Conservation (phyloP, 2,113 vertebrate genomes). For the Ellobius talpinus region DNA sequence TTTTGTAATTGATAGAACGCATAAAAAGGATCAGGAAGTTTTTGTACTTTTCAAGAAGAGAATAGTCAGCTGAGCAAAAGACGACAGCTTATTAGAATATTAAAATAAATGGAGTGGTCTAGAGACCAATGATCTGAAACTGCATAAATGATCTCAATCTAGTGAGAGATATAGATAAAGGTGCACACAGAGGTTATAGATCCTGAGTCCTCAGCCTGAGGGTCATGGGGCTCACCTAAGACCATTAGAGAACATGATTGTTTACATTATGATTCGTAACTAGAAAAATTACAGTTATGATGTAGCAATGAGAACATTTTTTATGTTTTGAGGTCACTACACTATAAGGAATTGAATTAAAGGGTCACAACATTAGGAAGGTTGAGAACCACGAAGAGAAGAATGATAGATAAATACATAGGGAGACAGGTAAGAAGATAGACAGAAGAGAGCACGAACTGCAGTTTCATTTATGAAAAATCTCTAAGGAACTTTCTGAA, state of each 20-base stretch:
- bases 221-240: background rate
- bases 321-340: background rate
- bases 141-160: background rate
- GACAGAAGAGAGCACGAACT: background rate
- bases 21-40: conserved; percentile 5
- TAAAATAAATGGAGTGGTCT: background rate
- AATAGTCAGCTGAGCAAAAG: background rate
- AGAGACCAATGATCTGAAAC: background rate
- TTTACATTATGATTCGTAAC: background rate
- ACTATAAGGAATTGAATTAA: background rate
- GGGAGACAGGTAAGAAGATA: too few species aligned
- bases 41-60: background rate
- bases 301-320: background rate
- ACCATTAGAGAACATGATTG: background rate
- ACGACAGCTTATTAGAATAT: too few species aligned
- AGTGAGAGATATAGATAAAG: background rate
- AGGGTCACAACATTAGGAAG: background rate
- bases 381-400: background rate
- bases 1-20: background rate
- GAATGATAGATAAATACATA: background rate
- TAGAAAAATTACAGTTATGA: background rate
- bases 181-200: background rate
- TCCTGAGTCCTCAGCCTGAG: background rate
- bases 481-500: background rate
- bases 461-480: background rate